These are phyloP conservation scores for Myiopsitta monachus DNA, from an alignment of 2,113 vertebrate genomes.

Conservation along the genomic window DNA sequence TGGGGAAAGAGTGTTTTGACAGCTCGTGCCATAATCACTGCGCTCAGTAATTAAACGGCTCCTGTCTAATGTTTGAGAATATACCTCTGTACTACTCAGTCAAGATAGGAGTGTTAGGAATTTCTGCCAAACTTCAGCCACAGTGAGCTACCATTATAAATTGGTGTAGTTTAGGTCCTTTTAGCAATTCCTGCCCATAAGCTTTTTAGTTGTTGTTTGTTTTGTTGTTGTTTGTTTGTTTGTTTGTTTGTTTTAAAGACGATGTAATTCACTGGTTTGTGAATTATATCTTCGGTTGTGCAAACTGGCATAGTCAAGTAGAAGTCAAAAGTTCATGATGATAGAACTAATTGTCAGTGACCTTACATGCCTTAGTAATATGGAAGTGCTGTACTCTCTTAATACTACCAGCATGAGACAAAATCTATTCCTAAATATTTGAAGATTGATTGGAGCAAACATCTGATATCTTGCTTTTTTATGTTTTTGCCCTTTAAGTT, in stretches of 20 bases:
- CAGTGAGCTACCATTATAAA: background rate
- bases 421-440: background rate
- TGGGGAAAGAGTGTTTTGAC: background rate
- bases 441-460: background rate
- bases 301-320: background rate
- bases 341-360: background rate
- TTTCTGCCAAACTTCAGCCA: background rate
- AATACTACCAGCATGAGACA: background rate
- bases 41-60: background rate
- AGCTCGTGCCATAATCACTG: background rate
- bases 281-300: background rate
- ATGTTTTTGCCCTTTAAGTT: background rate
- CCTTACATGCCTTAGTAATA: background rate
- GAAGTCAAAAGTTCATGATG: background rate
- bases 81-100: background rate
- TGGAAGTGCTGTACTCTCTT: accelerated
- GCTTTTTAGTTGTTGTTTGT: background rate
- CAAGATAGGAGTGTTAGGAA: background rate
- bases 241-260: background rate
- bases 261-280: background rate
- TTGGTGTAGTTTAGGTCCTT: background rate
- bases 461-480: background rate
- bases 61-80: background rate
- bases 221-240: background rate
- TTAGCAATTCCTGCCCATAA: background rate